phyloP scores from a whole-genome alignment of 2,113 vertebrate genomes.

The Phylloscopus trochilus region DNA sequence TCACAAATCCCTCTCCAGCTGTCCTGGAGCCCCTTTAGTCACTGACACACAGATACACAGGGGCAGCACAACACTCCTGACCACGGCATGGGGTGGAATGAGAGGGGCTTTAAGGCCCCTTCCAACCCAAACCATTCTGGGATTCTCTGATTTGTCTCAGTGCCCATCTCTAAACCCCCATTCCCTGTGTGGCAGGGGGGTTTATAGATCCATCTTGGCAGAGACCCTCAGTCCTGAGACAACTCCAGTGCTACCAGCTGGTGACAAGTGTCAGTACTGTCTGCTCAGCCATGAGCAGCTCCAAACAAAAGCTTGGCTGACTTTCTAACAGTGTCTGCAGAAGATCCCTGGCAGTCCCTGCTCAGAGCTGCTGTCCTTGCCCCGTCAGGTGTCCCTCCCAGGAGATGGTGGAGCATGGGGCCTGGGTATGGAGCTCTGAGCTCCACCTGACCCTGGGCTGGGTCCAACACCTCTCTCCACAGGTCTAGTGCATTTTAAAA shows the following conservation, averaged over 20 bases:
- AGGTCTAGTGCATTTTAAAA: not conserved
- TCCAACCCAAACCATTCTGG: not conserved
- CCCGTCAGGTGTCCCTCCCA: not conserved
- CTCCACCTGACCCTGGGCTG: rapidly evolving
- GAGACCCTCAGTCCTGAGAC: not conserved
- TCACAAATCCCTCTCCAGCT: not conserved
- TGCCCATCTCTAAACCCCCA: not conserved
- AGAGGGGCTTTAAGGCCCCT: not conserved
- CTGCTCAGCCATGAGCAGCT: not conserved
- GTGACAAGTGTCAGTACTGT: not conserved
- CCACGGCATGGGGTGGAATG: rapidly evolving
- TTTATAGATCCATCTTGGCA: not conserved
- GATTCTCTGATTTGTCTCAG: not conserved
- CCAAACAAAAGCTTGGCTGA: not conserved
- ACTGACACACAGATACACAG: not conserved
- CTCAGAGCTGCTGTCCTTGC: not conserved
- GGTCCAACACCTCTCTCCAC: not conserved
- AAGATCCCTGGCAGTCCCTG: not conserved
- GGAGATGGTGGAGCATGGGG: not conserved
- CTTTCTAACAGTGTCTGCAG: not conserved
- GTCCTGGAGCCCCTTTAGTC: not conserved
- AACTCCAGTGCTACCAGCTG: not conserved
- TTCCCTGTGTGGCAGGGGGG: not conserved
- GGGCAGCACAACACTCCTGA: not conserved
- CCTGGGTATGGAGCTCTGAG: not conserved